Evolutionary conservation across 1,140 invertebrate genomes (phyloP).

Genomic region (Bombus difficillimus): DNA sequence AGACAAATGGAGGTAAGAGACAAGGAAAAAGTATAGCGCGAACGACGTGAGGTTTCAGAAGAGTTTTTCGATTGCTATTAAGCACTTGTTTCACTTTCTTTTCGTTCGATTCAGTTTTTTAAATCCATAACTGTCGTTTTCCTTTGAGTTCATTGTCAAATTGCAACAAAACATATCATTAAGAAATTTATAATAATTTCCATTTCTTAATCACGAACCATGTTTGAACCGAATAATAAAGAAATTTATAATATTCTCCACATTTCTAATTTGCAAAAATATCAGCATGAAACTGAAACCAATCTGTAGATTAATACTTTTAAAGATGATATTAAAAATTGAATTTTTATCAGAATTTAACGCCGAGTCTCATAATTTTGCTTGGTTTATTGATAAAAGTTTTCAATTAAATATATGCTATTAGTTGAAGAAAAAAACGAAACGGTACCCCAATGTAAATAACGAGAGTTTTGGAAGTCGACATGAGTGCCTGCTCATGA

Average conservation of each 20-base stretch:
- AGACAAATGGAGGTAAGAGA: slow-evolving; percentile 40
- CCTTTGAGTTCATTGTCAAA: neutral
- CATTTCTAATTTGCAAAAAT: too few species aligned
- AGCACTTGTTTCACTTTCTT: slow-evolving; percentile 27
- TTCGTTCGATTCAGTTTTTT: neutral
- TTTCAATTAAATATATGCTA: neutral
- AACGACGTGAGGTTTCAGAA: slow-evolving; percentile 28
- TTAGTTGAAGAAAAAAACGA: neutral
- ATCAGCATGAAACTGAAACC: too few species aligned
- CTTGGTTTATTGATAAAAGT: neutral
- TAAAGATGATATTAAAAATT: too few species aligned
- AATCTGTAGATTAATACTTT: too few species aligned
- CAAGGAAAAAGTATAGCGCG: neutral
- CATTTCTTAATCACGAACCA: too few species aligned
- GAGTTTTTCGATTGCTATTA: slow-evolving; percentile 53
- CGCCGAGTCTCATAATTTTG: neutral
- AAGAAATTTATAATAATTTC: neutral
- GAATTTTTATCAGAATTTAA: neutral
- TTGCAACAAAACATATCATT: neutral
- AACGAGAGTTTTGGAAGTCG: neutral
- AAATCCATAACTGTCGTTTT: neutral
- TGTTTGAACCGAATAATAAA: too few species aligned
- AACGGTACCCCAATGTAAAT: neutral
- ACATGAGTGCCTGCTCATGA: neutral
- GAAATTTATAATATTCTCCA: too few species aligned